Evolutionary conservation across 2,113 vertebrate genomes (phyloP).

Genomic region (Glaucomys volans): DNA sequence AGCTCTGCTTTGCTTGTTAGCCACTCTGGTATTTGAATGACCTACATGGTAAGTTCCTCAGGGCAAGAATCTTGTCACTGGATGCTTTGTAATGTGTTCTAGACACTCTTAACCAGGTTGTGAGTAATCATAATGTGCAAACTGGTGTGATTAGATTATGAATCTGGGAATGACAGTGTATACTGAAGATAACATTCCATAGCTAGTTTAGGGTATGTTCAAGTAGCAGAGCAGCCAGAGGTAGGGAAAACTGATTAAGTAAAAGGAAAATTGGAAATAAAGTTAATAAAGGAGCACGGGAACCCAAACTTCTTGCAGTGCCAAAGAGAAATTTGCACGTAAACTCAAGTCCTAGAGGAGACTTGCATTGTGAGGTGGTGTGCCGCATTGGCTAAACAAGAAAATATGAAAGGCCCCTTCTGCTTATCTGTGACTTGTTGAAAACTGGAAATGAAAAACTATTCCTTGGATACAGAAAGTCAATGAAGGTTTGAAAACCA

Average conservation of each 20-base stretch:
- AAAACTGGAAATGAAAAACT: neutral
- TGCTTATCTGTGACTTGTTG: neutral
- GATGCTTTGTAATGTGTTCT: conserved; percentile 21
- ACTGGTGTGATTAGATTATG: neutral
- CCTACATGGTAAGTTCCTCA: neutral
- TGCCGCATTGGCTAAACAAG: neutral
- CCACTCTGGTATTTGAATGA: neutral
- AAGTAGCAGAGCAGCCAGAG: neutral
- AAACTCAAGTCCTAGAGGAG: neutral
- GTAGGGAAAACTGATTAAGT: neutral
- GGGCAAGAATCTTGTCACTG: neutral
- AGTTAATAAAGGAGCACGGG: neutral
- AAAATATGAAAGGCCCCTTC: neutral
- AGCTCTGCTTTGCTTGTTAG: neutral
- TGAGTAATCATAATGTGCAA: neutral
- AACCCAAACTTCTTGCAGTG: neutral
- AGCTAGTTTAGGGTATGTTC: neutral
- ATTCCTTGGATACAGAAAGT: neutral
- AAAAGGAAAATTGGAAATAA: neutral
- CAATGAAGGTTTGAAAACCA: neutral
- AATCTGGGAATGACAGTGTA: neutral
- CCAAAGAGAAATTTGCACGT: neutral
- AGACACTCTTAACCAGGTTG: neutral
- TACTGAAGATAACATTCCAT: neutral
- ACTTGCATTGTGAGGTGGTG: neutral